A percentile compares a stretch with the other conserved stretches of the same genome.
Evolutionary conservation across 2,797 vertebrate species (phyloP).

Genomic region (Perodicticus potto): DNA sequence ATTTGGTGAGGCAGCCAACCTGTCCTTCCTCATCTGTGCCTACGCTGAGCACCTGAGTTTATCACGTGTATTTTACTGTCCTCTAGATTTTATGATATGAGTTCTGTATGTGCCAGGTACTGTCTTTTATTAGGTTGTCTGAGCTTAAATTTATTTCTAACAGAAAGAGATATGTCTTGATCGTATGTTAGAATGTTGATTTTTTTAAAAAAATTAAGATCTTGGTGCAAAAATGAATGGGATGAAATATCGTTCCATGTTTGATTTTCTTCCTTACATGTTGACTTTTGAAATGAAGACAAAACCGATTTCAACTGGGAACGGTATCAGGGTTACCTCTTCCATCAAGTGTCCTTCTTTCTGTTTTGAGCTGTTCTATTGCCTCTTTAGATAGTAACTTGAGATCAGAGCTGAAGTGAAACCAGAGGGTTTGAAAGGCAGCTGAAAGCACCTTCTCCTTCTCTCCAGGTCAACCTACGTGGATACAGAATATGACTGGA

Average conservation of each 20-base stretch:
- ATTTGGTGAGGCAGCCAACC: not conserved
- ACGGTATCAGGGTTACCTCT: not conserved
- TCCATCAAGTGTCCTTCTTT: not conserved
- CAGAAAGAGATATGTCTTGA: not conserved
- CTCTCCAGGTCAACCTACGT: slow-evolving; percentile 6
- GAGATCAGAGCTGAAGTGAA: slow-evolving; percentile 12
- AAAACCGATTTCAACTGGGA: not conserved
- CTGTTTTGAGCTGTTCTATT: not conserved
- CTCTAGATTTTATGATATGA: not conserved
- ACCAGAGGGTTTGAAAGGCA: not conserved
- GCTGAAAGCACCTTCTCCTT: too few relatives aligned
- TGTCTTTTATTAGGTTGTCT: not conserved
- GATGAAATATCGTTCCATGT: not conserved
- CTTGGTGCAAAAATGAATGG: not conserved
- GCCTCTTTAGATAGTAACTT: not conserved
- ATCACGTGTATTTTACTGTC: not conserved
- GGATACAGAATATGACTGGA: slow-evolving; percentile 72
- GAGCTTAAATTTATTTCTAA: not conserved
- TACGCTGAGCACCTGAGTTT: not conserved
- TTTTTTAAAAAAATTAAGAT: not conserved
- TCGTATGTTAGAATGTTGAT: not conserved
- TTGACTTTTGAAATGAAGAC: slow-evolving; percentile 3
- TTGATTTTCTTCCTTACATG: not conserved
- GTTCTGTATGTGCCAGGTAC: not conserved
- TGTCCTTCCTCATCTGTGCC: not conserved